Evolutionary conservation across 2,888 invertebrate species (phyloP).

Genomic region (Metopia argyrocephala): DNA sequence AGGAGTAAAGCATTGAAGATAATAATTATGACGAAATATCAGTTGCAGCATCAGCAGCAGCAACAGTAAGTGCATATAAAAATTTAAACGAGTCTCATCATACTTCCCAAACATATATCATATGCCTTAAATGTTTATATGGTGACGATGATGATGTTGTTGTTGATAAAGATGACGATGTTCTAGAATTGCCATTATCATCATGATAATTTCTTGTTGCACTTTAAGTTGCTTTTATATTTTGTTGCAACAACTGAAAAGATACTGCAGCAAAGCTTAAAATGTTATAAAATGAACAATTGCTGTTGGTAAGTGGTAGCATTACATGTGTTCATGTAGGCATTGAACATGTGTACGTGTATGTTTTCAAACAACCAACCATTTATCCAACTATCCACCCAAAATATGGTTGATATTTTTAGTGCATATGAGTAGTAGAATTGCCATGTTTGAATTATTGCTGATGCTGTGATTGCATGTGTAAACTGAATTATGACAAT

Average conservation of each 20-base stretch:
- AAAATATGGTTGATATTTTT: conserved; percentile 10
- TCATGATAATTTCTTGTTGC: conserved; percentile 56
- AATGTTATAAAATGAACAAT: conserved; percentile 28
- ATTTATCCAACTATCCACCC: background rate
- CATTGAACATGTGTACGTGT: conserved; percentile 19
- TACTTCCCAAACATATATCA: conserved; percentile 55
- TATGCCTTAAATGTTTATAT: conserved; percentile 32
- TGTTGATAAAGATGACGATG: conserved; percentile 21
- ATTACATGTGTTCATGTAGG: conserved; percentile 50
- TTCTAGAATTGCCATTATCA: conserved; percentile 15
- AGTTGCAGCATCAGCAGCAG: background rate
- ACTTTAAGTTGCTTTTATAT: conserved; percentile 47
- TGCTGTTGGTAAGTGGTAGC: conserved; percentile 45
- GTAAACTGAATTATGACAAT: background rate
- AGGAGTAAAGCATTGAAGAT: conserved; percentile 3
- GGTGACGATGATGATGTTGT: conserved; percentile 7
- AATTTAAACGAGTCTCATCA: conserved; percentile 49
- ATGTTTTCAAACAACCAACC: conserved; percentile 1
- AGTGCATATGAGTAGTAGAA: conserved; percentile 15
- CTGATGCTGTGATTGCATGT: background rate
- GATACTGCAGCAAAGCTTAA: conserved; percentile 1
- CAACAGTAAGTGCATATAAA: conserved; percentile 55
- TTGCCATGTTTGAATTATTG: conserved; percentile 39
- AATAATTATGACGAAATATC: conserved; percentile 37
- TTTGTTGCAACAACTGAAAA: conserved; percentile 32